These are phyloP conservation scores for Rhaphigaster nebulosa DNA, from an alignment of 2,888 invertebrate genomes.

Conservation along the genomic window DNA sequence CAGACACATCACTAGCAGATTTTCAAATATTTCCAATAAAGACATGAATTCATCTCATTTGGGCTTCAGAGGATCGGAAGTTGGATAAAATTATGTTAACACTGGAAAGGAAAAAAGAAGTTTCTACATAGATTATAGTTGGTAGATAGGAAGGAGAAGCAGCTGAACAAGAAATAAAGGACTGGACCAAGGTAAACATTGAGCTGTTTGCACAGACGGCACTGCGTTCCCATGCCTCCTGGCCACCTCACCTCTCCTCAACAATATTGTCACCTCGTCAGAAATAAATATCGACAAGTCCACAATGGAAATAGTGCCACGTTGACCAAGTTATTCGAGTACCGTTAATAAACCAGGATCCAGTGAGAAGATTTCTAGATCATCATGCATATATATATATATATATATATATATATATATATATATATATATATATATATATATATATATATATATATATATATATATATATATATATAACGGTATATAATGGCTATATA, in stretches of 20 bases:
- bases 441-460: no score
- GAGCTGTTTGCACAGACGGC: constrained; percentile 42
- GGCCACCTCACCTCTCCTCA: constrained; percentile 1
- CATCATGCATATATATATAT: no score
- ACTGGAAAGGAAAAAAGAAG: neutral
- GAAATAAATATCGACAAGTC: neutral
- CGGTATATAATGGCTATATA: no score
- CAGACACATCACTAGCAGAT: no score
- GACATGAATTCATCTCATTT: neutral
- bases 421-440: no score
- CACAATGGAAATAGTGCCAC: neutral
- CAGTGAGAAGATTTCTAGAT: neutral
- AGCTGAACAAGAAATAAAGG: constrained; percentile 43
- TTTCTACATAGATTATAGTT: constrained; percentile 20
- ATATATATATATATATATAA: no score
- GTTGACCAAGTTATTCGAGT: neutral
- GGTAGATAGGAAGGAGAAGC: constrained; percentile 11
- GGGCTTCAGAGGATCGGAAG: neutral
- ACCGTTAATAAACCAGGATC: neutral
- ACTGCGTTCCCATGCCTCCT: constrained; percentile 26
- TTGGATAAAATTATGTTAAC: neutral
- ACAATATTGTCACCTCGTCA: constrained; percentile 45
- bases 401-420: no score
- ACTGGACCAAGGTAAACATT: constrained; percentile 21
- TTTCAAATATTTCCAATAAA: neutral